Percentiles rank a stretch among this genome's conserved stretches.
phyloP scores from a whole-genome alignment of 53 echinoderm and acorn worm species.

The Pentamera pediparva region DNA sequence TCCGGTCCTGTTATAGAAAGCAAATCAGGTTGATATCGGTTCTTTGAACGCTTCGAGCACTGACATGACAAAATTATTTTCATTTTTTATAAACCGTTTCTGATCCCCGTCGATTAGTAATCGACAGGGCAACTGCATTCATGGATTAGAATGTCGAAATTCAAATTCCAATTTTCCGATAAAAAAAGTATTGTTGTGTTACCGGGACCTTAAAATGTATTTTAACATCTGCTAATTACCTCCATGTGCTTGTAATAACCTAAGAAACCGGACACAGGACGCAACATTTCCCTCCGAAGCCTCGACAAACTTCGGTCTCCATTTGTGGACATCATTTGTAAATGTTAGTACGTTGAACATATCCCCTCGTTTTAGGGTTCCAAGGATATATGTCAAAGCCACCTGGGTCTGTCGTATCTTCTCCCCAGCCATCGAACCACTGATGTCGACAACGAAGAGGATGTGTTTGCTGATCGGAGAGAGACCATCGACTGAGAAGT shows the following conservation, averaged over 20 bases:
- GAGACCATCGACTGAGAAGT: constrained; percentile 58
- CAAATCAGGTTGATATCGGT: no score
- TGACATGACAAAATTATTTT: no score
- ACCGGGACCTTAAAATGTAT: background rate
- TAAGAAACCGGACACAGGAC: constrained; percentile 58
- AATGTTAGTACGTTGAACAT: constrained; percentile 84
- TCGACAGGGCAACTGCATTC: no score
- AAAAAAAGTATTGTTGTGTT: background rate
- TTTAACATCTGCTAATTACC: constrained; percentile 60
- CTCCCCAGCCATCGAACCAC: constrained; percentile 83
- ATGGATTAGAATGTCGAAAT: no score
- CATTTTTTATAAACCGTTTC: no score
- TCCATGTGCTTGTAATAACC: constrained; percentile 55
- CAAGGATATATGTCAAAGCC: constrained; percentile 62
- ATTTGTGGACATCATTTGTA: constrained; percentile 65
- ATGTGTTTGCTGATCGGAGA: constrained; percentile 56
- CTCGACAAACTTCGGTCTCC: constrained; percentile 62
- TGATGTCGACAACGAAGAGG: constrained; percentile 87
- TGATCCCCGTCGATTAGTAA: no score
- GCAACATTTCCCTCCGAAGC: constrained; percentile 50
- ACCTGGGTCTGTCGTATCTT: constrained; percentile 75
- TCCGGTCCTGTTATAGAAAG: no score
- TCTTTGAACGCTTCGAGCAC: no score
- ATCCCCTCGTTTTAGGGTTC: constrained; percentile 55
- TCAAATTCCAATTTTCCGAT: background rate